These are phyloP conservation scores for Machimus rusticus DNA, from an alignment of 2,888 invertebrate genomes.

Conservation along the genomic window DNA sequence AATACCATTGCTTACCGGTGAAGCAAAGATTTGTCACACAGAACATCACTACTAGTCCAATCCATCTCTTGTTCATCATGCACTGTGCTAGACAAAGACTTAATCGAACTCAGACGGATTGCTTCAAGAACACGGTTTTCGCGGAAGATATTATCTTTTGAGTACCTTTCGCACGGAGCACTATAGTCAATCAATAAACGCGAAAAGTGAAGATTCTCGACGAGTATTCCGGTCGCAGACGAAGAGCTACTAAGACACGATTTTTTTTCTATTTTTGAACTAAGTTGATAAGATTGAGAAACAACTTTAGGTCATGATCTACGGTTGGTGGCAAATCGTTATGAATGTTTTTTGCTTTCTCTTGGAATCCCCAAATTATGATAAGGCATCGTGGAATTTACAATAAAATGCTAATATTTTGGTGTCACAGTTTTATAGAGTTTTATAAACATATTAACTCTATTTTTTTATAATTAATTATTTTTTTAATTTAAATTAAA, in stretches of 20 bases:
- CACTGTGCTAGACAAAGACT: neutral
- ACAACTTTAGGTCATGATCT: neutral
- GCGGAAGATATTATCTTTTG: too few species aligned
- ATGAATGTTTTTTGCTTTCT: neutral
- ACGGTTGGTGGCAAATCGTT: neutral
- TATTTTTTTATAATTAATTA: too few species aligned
- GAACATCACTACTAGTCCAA: neutral
- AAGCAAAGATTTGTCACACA: neutral
- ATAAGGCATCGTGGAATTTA: neutral
- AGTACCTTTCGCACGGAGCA: neutral
- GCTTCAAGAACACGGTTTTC: neutral
- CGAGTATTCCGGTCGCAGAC: neutral
- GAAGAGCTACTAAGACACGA: neutral
- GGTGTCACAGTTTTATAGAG: neutral
- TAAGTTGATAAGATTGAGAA: neutral
- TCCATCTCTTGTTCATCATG: neutral
- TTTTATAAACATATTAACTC: too few species aligned
- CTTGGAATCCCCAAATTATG: neutral
- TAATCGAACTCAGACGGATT: neutral
- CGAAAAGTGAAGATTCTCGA: neutral
- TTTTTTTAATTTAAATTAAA: too few species aligned
- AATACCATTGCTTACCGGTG: neutral
- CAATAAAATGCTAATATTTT: neutral
- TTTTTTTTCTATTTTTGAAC: neutral
- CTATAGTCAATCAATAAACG: neutral